Evolutionary conservation across 2,113 vertebrate genomes (phyloP), one percentile per base, ranked within the genome.

Genomic region (Passer domesticus): DNA sequence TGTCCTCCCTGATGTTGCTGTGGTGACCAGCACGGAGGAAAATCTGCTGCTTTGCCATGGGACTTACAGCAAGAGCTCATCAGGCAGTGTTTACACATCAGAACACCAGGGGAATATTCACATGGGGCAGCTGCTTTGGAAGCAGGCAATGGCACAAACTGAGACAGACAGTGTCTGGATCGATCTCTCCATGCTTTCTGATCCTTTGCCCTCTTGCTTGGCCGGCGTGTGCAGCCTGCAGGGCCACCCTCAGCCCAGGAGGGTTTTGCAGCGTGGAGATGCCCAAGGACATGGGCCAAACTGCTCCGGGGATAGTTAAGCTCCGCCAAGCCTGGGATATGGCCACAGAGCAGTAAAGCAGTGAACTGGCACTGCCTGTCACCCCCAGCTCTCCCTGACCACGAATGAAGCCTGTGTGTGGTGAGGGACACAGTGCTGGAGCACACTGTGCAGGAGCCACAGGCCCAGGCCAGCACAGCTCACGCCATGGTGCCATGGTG

Each of bases 201-300:
- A 22, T 10, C 9, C 11, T 15, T 22, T 63, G 15, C 11, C 15
- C 3, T 59, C 31, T 43, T 10, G 11, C 17, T 8, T 11, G 11
- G 37, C 31, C 6, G 7, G 35, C 2, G 0, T 2, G 15, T 13
- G 28, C 70, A 50, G 43, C 43, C 76, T 44, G 7, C 21, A 30
- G 43, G 50, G 58, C 56, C 47, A 33, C 53, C 28, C 24, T 69
- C 27, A 46, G 63, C 12, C 59, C 11, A 1, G 28, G 10, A 55
- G 47, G n/a, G 6, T 4, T 77, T 41, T 46, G 37, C 24, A 52
- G 13, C 0, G 0, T 6, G 21, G 35, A 60, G 25, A 14, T 68
- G 47, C 56, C 44, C 62, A 43, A 72, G 67, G 39, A 16, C 39
- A 17, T 0, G 5, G 83, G 24, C 17, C 14, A 60, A 30, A 37